A percentile compares a stretch with the other conserved stretches of the same genome.
Evolutionary conservation across 2,797 vertebrate genomes (phyloP).

Genomic region (Perodicticus potto): DNA sequence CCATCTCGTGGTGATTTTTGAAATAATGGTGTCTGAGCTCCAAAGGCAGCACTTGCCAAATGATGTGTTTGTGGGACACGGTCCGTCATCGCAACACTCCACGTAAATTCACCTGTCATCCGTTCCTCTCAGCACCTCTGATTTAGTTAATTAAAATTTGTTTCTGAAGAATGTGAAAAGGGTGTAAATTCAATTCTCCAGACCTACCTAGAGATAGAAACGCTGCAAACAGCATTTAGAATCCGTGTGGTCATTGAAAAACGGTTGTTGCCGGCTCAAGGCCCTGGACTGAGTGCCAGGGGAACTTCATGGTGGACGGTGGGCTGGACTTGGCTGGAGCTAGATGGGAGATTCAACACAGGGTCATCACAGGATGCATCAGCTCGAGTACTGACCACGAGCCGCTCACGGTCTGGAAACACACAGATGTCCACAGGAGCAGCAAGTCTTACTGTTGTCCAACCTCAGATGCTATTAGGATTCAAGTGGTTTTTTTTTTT

Average conservation of each 20-base stretch:
- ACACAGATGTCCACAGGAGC: background rate
- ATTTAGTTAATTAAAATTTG: background rate
- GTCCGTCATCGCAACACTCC: background rate
- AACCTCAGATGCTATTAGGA: background rate
- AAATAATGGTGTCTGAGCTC: background rate
- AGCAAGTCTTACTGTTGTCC: background rate
- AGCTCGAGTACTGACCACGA: fast-evolving
- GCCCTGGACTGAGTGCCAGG: fast-evolving
- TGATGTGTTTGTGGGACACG: fast-evolving
- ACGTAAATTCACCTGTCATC: background rate
- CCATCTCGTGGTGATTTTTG: background rate
- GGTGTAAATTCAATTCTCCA: background rate
- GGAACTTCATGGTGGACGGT: background rate
- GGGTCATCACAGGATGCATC: no score
- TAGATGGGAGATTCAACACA: background rate
- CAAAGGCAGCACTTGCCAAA: background rate
- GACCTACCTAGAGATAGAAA: background rate
- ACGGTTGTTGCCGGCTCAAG: background rate
- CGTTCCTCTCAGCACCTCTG: background rate
- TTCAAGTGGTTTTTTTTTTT: background rate
- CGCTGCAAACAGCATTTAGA: background rate
- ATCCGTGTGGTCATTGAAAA: background rate
- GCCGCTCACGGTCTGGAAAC: background rate
- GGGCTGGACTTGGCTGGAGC: background rate
- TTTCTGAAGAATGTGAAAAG: background rate